Percentiles rank a stretch among this genome's conserved stretches.
Conservation (phyloP, 2,113 vertebrate species). For the Urocynchramus pylzowi region DNA sequence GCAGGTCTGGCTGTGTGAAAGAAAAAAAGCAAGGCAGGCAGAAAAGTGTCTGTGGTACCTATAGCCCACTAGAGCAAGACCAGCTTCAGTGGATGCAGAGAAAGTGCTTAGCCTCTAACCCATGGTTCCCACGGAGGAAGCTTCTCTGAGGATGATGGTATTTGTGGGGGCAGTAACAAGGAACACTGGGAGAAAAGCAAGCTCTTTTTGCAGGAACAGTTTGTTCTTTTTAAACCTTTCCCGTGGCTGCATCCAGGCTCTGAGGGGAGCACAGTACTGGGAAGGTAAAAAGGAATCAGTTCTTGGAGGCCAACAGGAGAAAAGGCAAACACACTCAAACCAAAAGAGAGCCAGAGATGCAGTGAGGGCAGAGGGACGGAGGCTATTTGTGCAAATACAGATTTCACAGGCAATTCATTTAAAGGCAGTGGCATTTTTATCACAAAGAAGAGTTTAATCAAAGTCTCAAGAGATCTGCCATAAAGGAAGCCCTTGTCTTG, state of each 20-base stretch:
- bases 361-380: background rate
- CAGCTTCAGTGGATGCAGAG: background rate
- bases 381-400: conserved; percentile 10
- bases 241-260: background rate
- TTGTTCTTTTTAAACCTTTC: background rate
- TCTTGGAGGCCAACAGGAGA: background rate
- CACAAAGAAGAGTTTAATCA: conserved; percentile 65
- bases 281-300: background rate
- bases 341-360: background rate
- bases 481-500: conserved; percentile 52
- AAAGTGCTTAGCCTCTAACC: background rate
- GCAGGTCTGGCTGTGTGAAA: background rate
- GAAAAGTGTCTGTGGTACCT: background rate
- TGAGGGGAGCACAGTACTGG: background rate
- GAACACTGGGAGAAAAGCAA: background rate
- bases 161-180: background rate
- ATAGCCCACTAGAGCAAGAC: background rate
- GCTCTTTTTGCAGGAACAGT: background rate
- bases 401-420: conserved; percentile 15
- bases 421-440: conserved; percentile 40
- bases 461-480: conserved; percentile 56
- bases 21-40: background rate
- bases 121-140: background rate
- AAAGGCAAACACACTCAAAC: background rate
- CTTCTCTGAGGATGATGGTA: background rate